phyloP scores from a whole-genome alignment of 2,113 vertebrate genomes.

The Catharus fuscescens region DNA sequence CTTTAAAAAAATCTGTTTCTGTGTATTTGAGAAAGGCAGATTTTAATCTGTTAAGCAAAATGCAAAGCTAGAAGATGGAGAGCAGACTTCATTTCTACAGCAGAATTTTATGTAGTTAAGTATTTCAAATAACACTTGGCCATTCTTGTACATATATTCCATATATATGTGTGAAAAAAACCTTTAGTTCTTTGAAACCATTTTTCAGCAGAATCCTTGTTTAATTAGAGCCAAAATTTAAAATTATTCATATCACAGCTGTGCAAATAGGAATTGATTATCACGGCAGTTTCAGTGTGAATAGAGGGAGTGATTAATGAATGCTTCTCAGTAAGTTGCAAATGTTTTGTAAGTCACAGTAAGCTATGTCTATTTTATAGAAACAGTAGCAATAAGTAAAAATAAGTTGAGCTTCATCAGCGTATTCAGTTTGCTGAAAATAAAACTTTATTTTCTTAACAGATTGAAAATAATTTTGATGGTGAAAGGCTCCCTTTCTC shows the following conservation, averaged over 20 bases:
- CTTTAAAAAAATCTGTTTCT: not conserved
- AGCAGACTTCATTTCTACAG: not conserved
- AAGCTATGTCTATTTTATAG: conserved; percentile 53
- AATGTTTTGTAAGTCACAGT: conserved; percentile 58
- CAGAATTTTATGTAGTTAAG: not conserved
- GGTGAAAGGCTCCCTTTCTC: conserved; percentile 21
- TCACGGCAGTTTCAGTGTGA: conserved; percentile 50
- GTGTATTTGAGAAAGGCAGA: not conserved
- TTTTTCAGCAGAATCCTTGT: too few species aligned
- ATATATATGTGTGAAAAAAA: not conserved
- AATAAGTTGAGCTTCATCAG: conserved; percentile 58
- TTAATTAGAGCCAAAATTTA: conserved; percentile 49
- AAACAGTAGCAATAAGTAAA: conserved; percentile 38
- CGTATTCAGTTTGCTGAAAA: conserved; percentile 42
- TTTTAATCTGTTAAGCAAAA: not conserved
- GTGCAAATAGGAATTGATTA: conserved; percentile 75
- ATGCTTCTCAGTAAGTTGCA: conserved; percentile 55
- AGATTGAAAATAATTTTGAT: not conserved
- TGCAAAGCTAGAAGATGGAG: not conserved
- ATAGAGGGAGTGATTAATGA: conserved; percentile 71
- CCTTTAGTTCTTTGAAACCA: not conserved
- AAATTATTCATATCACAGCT: conserved; percentile 64
- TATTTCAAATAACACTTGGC: not conserved
- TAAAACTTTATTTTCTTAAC: conserved; percentile 44
- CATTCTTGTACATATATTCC: not conserved